Conservation (phyloP, 2,888 invertebrate species). For the Cerceris rybyensis region DNA sequence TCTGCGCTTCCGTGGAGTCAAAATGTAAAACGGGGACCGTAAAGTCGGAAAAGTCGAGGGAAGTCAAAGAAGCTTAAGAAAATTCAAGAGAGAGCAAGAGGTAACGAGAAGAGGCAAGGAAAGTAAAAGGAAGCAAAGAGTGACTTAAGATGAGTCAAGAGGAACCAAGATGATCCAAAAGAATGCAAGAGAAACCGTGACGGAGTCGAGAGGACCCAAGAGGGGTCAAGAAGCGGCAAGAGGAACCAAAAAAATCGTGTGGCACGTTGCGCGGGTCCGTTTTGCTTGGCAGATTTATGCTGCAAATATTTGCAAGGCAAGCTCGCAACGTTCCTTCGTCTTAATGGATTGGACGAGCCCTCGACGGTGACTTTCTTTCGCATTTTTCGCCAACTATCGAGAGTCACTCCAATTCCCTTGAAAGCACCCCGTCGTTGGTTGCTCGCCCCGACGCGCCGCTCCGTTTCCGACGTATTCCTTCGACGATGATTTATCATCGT, state of each 20-base stretch:
- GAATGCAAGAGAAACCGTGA: too few species aligned
- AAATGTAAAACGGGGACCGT: neutral
- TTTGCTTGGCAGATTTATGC: conserved; percentile 69
- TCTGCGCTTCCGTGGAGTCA: neutral
- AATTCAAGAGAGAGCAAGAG: too few species aligned
- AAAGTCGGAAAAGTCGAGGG: neutral
- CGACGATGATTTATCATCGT: conserved; percentile 30
- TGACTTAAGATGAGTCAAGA: too few species aligned
- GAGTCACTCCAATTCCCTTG: conserved; percentile 61
- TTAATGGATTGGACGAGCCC: conserved; percentile 71
- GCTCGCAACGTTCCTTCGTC: conserved; percentile 32
- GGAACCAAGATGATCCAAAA: too few species aligned
- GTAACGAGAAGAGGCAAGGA: too few species aligned
- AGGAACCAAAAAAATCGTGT: conserved; percentile 47
- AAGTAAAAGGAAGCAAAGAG: too few species aligned
- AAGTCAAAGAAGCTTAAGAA: too few species aligned
- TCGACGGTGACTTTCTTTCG: conserved; percentile 40
- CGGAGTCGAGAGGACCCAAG: conserved; percentile 30
- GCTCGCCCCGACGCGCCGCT: conserved; percentile 30
- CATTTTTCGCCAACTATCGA: conserved; percentile 50
- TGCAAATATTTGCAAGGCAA: conserved; percentile 74
- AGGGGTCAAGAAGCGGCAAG: conserved; percentile 17
- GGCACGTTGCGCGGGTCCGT: conserved; percentile 53
- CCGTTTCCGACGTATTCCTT: conserved; percentile 12
- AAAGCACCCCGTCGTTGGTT: conserved; percentile 47